A percentile compares a stretch with the other conserved stretches of the same genome.
These are phyloP conservation scores for Pterobdella sp. DNA, from an alignment of 2,888 invertebrate genomes.

Conservation along the genomic window DNA sequence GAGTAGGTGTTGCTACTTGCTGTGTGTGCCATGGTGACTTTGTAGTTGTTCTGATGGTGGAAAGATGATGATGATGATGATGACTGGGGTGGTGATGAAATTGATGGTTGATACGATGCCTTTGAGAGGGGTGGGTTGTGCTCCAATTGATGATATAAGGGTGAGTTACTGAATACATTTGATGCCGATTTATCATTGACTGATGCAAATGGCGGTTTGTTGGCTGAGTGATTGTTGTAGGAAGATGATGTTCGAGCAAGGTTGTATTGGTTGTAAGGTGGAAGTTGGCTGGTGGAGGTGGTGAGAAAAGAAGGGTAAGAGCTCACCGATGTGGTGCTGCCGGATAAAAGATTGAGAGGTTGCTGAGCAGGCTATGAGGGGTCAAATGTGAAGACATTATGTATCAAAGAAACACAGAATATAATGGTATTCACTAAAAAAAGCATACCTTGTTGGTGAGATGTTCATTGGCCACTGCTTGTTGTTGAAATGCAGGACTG, in stretches of 20 bases:
- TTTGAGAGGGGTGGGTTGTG: not conserved
- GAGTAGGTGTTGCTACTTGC: not conserved
- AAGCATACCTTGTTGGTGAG: not conserved
- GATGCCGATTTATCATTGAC: not conserved
- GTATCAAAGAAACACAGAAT: not conserved
- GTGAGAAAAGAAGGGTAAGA: not conserved
- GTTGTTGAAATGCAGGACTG: not conserved
- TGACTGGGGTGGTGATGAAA: not conserved
- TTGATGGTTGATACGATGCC: not conserved
- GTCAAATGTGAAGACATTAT: not conserved
- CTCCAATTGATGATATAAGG: not conserved
- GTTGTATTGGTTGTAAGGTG: conserved; percentile 8
- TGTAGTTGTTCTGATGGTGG: not conserved
- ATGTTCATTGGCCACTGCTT: not conserved
- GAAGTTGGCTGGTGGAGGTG: conserved; percentile 3
- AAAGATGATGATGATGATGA: not conserved
- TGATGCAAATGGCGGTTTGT: not conserved
- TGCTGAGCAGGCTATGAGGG: not conserved
- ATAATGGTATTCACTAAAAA: not conserved
- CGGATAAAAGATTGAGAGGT: not conserved
- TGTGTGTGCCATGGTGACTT: not conserved
- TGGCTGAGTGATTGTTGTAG: not conserved
- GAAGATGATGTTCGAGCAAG: not conserved
- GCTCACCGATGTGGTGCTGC: not conserved
- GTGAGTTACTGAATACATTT: not conserved